A percentile compares a stretch with the other conserved stretches of the same genome.
Evolutionary conservation across 2,888 invertebrate species (phyloP).

Genomic region (Thymelicus sylvestris): DNA sequence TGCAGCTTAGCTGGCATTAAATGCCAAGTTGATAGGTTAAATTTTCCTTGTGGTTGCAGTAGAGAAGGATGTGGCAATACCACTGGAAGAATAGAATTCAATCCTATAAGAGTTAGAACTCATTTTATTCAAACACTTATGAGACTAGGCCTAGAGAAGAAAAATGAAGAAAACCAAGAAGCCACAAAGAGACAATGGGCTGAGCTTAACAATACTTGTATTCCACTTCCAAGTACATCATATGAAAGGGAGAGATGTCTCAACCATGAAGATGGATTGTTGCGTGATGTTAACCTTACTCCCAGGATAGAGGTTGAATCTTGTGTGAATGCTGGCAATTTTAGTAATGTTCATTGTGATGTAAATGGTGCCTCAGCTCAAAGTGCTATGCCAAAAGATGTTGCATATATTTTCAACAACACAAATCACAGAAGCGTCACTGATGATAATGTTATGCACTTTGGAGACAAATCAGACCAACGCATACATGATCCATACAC

Average conservation of each 20-base stretch:
- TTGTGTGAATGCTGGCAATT: conserved; percentile 87
- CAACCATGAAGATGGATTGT: conserved; percentile 69
- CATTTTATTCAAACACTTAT: conserved; percentile 99
- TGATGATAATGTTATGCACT: conserved; percentile 65
- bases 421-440: conserved; percentile 72
- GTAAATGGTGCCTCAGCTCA: conserved; percentile 62
- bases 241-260: conserved; percentile 71
- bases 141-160: conserved; percentile 95
- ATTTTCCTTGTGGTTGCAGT: conserved; percentile 98
- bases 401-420: conserved; percentile 67
- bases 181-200: conserved; percentile 78
- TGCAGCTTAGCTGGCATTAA: conserved; percentile 98
- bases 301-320: conserved; percentile 86
- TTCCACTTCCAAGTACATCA: conserved; percentile 61
- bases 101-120: conserved; percentile 96
- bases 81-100: conserved; percentile 97
- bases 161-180: conserved; percentile 87
- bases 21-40: conserved; percentile 98
- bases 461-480: conserved; percentile 73
- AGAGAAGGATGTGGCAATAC: conserved; percentile 97
- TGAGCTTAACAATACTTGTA: conserved; percentile 58
- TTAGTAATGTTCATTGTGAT: conserved; percentile 88
- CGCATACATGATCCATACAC: conserved; percentile 74
- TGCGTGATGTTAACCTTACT: conserved; percentile 82
- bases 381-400: conserved; percentile 53